Percentiles rank a stretch among this genome's conserved stretches.
These are phyloP conservation scores for Tetragonula clypearis DNA, from an alignment of 1,140 invertebrate genomes.

Conservation along the genomic window DNA sequence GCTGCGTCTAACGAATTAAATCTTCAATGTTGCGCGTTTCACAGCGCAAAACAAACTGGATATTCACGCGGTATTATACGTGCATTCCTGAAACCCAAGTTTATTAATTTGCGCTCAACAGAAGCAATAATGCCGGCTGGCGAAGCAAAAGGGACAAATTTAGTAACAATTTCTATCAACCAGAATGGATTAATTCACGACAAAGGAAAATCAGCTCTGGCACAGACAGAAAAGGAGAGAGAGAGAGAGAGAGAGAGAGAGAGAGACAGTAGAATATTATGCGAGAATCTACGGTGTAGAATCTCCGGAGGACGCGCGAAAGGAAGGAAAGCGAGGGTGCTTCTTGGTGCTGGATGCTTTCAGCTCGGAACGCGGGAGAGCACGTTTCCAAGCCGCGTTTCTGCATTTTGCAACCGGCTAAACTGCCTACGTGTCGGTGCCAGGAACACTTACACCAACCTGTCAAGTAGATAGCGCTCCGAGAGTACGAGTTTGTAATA, in stretches of 20 bases:
- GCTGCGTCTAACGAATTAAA: no score
- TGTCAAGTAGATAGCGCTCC: background rate
- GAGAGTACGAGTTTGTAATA: background rate
- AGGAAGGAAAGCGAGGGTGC: background rate
- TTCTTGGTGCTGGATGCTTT: background rate
- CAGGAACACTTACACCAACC: background rate
- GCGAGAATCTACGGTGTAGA: constrained; percentile 9
- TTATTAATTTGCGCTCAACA: background rate
- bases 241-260: no score
- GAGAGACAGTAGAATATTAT: constrained; percentile 20
- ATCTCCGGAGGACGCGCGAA: constrained; percentile 6
- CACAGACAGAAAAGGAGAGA: background rate
- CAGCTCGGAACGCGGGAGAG: background rate
- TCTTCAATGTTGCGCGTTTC: no score
- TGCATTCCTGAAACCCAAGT: background rate
- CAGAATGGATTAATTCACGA: constrained; percentile 10
- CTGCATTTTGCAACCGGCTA: constrained; percentile 12
- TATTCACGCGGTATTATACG: background rate
- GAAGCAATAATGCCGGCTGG: background rate
- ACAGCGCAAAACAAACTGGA: background rate
- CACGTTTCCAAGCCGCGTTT: constrained; percentile 8
- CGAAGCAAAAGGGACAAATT: background rate
- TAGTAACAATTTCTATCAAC: constrained; percentile 19
- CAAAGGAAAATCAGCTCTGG: background rate
- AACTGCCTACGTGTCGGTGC: constrained; percentile 18